Conservation (phyloP, 2,888 invertebrate species). For the Cremastinae sp. region DNA sequence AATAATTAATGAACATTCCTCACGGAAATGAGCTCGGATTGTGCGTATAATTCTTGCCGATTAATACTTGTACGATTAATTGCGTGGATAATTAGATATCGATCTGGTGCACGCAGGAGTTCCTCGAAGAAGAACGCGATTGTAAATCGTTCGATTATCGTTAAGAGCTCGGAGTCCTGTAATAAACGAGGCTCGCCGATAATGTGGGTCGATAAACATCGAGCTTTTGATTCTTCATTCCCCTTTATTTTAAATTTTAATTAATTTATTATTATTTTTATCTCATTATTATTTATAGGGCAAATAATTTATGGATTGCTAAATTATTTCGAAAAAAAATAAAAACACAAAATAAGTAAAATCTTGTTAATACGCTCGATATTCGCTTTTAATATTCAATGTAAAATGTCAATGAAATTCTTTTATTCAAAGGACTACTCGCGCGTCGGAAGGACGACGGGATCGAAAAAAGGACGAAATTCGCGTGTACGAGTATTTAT, state of each 20-base stretch:
- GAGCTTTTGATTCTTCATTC: neutral
- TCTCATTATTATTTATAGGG: too few relatives aligned
- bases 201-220: conserved; percentile 11
- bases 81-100: conserved; percentile 42
- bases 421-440: conserved; percentile 8
- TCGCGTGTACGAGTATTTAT: neutral
- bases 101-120: conserved; percentile 4
- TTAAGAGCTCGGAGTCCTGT: conserved; percentile 21
- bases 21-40: conserved; percentile 3
- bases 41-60: conserved; percentile 13
- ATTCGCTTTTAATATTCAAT: too few relatives aligned
- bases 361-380: too few relatives aligned
- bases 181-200: conserved; percentile 18
- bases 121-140: conserved; percentile 2
- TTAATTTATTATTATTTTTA: too few relatives aligned
- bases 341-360: too few relatives aligned
- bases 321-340: too few relatives aligned
- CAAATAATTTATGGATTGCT: too few relatives aligned
- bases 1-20: conserved; percentile 26
- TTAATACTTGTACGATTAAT: conserved; percentile 33
- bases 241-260: neutral
- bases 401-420: neutral
- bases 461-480: neutral
- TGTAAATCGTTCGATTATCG: conserved; percentile 47
- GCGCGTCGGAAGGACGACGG: too few relatives aligned